These are phyloP conservation scores for Pristis pectinata DNA, from an alignment of 2,797 vertebrate species.

Conservation along the genomic window DNA sequence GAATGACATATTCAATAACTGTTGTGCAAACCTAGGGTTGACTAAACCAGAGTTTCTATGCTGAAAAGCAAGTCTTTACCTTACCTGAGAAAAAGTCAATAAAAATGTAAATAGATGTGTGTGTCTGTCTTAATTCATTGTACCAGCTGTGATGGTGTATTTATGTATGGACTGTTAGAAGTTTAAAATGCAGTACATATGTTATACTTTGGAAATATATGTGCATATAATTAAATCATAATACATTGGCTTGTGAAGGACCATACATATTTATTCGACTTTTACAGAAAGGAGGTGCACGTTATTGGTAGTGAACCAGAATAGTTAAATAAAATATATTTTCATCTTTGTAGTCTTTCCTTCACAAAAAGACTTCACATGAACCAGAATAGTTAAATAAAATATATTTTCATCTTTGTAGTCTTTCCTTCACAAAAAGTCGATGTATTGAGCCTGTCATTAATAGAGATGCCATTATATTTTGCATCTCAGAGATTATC, in stretches of 20 bases:
- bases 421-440: neutral
- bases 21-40: neutral
- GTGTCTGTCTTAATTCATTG: neutral
- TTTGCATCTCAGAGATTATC: neutral
- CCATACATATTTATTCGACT: neutral
- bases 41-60: neutral
- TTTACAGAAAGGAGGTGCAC: neutral
- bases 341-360: neutral
- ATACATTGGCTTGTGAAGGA: neutral
- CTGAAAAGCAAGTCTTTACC: neutral
- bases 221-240: neutral
- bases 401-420: neutral
- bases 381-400: neutral
- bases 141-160: neutral
- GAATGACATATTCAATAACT: neutral
- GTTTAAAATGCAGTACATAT: neutral
- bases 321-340: neutral
- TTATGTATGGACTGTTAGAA: neutral
- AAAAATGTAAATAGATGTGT: neutral
- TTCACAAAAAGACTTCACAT: neutral
- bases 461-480: neutral
- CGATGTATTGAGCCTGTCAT: neutral
- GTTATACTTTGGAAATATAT: neutral
- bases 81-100: neutral
- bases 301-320: too few species aligned